Evolutionary conservation across 2,113 vertebrate genomes (phyloP).

Genomic region (Passer domesticus): DNA sequence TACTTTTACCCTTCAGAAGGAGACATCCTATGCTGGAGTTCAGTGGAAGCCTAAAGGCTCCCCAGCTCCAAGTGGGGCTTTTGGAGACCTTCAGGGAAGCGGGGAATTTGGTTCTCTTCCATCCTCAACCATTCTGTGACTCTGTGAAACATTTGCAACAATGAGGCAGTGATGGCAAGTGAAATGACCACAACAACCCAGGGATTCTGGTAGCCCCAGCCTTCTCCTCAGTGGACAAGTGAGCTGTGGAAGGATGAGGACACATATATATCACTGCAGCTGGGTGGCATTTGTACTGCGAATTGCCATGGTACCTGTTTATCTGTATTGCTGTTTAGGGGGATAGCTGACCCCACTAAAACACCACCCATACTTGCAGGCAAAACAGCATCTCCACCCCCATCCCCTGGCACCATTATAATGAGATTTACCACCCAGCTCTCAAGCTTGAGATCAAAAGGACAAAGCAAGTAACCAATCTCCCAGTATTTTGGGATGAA

Average conservation of each 20-base stretch:
- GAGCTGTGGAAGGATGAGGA: neutral
- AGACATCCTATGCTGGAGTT: neutral
- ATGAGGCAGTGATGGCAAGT: neutral
- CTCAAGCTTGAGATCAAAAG: neutral
- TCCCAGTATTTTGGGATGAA: neutral
- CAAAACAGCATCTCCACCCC: neutral
- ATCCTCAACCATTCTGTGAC: neutral
- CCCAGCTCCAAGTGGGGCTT: neutral
- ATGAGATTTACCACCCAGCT: neutral
- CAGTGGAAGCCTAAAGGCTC: neutral
- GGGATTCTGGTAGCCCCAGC: neutral
- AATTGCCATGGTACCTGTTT: neutral
- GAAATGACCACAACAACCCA: neutral
- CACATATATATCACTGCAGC: accelerated
- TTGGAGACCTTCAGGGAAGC: neutral
- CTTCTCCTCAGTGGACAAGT: neutral
- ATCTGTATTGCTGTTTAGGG: neutral
- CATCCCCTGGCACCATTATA: neutral
- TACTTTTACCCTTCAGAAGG: neutral
- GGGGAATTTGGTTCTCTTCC: neutral
- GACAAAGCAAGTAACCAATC: neutral
- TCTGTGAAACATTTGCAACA: neutral
- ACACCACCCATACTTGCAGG: neutral
- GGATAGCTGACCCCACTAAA: neutral
- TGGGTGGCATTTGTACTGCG: neutral